A percentile compares a stretch with the other conserved stretches of the same genome.
These are phyloP conservation scores for Poecilia gillii DNA, from an alignment of 2,797 vertebrate genomes.

Conservation along the genomic window DNA sequence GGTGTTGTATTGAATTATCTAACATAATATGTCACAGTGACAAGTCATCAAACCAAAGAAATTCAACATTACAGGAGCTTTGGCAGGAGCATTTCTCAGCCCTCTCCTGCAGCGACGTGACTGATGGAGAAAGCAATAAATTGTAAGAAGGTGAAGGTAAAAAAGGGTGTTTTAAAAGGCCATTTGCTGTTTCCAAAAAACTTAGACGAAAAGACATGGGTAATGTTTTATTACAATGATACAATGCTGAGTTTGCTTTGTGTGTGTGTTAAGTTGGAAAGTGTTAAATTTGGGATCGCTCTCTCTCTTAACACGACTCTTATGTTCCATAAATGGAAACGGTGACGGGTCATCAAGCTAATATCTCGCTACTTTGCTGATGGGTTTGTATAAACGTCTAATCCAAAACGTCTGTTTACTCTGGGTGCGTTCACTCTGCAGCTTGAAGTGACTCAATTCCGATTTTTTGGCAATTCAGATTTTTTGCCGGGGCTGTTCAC, in stretches of 20 bases:
- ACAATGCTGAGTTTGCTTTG: not conserved
- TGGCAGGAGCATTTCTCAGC: conserved; percentile 7
- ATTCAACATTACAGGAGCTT: conserved; percentile 16
- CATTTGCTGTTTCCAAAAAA: conserved; percentile 13
- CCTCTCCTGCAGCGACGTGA: not conserved
- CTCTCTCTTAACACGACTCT: conserved; percentile 38
- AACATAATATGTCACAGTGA: conserved; percentile 30
- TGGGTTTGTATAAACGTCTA: conserved; percentile 9
- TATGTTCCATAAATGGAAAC: not conserved
- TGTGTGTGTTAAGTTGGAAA: conserved; percentile 21
- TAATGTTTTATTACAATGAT: conserved; percentile 1
- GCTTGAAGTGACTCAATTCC: too few relatives aligned
- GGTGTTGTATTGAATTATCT: conserved; percentile 35
- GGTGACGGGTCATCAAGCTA: not conserved
- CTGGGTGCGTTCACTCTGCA: too few relatives aligned
- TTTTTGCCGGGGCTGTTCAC: too few relatives aligned
- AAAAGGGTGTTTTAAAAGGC: not conserved
- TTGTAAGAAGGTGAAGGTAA: conserved; percentile 14
- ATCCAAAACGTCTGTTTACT: conserved; percentile 32
- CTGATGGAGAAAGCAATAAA: conserved; percentile 17
- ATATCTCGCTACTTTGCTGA: conserved; percentile 24
- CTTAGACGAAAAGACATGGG: not conserved
- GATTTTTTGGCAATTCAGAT: too few relatives aligned
- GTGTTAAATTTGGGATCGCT: conserved; percentile 52
- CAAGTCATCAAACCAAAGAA: conserved; percentile 38